Evolutionary conservation across 1,140 invertebrate species (phyloP).

Genomic region (Drosophila funebris): DNA sequence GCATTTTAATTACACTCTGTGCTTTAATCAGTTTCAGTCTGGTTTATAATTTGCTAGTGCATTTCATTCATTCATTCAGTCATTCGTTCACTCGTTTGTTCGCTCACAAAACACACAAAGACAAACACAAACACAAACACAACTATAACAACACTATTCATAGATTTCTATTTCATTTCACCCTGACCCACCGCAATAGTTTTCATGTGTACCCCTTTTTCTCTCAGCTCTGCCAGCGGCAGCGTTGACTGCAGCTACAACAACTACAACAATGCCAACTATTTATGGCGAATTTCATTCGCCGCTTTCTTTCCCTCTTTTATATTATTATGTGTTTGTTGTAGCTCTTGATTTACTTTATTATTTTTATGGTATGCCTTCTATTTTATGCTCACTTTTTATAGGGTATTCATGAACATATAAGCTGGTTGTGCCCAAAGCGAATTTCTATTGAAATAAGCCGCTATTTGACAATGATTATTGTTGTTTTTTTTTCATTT

Average conservation of each 20-base stretch:
- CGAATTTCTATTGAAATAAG: neutral
- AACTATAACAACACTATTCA: constrained; percentile 62
- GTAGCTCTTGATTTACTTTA: constrained; percentile 49
- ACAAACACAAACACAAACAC: constrained; percentile 9
- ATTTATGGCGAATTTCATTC: constrained; percentile 68
- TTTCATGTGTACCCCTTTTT: constrained; percentile 69
- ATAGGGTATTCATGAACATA: constrained; percentile 9
- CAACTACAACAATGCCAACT: constrained; percentile 51
- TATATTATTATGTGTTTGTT: neutral
- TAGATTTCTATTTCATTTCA: constrained; percentile 81
- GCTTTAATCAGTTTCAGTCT: constrained; percentile 40
- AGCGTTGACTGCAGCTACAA: constrained; percentile 29
- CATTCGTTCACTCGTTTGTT: constrained; percentile 1
- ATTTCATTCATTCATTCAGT: constrained; percentile 37
- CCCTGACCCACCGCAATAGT: constrained; percentile 81
- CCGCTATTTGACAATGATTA: too few species aligned
- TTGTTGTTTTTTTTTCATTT: too few species aligned
- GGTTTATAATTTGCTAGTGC: constrained; percentile 33
- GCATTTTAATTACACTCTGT: constrained; percentile 37
- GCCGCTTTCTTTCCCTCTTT: constrained; percentile 52
- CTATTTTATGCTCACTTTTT: constrained; percentile 1
- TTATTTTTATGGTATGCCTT: constrained; percentile 22
- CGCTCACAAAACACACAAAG: constrained; percentile 21
- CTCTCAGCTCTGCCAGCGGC: neutral
- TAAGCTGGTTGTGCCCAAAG: neutral